Conservation (phyloP, 2,888 invertebrate genomes). For the Limenitis camilla region DNA sequence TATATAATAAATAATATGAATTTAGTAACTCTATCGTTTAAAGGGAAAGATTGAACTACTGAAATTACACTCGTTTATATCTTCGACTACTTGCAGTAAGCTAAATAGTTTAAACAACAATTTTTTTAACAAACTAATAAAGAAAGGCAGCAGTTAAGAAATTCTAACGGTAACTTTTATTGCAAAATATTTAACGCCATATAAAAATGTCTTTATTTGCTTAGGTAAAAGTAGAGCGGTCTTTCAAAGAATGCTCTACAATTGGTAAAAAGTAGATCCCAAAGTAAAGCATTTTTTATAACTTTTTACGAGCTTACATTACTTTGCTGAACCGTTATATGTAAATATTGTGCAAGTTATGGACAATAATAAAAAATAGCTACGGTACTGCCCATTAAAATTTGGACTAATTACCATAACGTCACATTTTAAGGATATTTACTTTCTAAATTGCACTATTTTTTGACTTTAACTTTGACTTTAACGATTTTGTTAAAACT, state of each 20-base stretch:
- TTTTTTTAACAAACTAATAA: not conserved
- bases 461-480: too few species aligned
- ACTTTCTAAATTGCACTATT: slow-evolving; percentile 3
- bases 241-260: slow-evolving; percentile 43
- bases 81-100: too few species aligned
- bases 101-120: too few species aligned
- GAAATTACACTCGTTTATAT: too few species aligned
- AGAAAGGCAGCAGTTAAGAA: slow-evolving; percentile 5
- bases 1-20: too few species aligned
- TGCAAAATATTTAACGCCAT: slow-evolving; percentile 30
- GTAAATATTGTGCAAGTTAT: slow-evolving; percentile 36
- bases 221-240: slow-evolving; percentile 39
- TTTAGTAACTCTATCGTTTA: too few species aligned
- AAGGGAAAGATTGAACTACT: too few species aligned
- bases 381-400: slow-evolving; percentile 33
- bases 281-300: slow-evolving; percentile 41
- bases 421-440: slow-evolving; percentile 9
- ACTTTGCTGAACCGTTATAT: slow-evolving; percentile 43
- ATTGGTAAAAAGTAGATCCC: slow-evolving; percentile 67
- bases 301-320: slow-evolving; percentile 22
- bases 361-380: slow-evolving; percentile 35
- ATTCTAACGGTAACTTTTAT: slow-evolving; percentile 30
- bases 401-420: slow-evolving; percentile 11
- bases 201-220: slow-evolving; percentile 60
- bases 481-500: too few species aligned